Conservation (phyloP, 2,113 vertebrate genomes). For the Pseudonaja textilis region DNA sequence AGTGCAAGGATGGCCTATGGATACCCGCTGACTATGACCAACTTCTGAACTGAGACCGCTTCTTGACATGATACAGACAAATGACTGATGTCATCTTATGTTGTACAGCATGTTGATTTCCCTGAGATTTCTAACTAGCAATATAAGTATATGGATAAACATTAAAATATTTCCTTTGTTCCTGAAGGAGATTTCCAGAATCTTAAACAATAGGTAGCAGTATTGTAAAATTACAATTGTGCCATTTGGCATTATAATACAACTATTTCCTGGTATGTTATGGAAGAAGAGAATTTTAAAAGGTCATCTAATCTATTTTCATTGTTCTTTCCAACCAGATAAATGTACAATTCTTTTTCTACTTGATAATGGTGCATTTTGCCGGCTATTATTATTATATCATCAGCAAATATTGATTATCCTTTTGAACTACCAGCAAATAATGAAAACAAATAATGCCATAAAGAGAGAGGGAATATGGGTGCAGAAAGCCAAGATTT, state of each 20-base stretch:
- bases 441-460: slow-evolving; percentile 1
- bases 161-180: not conserved
- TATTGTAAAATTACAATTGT: not conserved
- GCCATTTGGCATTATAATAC: not conserved
- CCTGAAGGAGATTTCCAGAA: not conserved
- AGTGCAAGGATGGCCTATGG: not conserved
- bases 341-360: slow-evolving; percentile 11
- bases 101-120: not conserved
- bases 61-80: not conserved
- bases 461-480: not conserved
- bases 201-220: not conserved
- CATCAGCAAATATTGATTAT: slow-evolving; percentile 1
- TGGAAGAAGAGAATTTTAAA: not conserved
- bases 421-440: not conserved
- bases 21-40: not conserved
- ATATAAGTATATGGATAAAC: not conserved
- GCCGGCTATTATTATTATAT: not conserved
- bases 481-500: not conserved
- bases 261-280: not conserved
- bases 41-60: not conserved
- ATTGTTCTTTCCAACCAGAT: slow-evolving; percentile 13
- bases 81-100: not conserved
- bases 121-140: not conserved
- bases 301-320: slow-evolving; percentile 20
- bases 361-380: not conserved